Evolutionary conservation across 2,888 invertebrate species (phyloP), one percentile per base, ranked within the genome.

Genomic region (Lepidocyrtoides sp.): DNA sequence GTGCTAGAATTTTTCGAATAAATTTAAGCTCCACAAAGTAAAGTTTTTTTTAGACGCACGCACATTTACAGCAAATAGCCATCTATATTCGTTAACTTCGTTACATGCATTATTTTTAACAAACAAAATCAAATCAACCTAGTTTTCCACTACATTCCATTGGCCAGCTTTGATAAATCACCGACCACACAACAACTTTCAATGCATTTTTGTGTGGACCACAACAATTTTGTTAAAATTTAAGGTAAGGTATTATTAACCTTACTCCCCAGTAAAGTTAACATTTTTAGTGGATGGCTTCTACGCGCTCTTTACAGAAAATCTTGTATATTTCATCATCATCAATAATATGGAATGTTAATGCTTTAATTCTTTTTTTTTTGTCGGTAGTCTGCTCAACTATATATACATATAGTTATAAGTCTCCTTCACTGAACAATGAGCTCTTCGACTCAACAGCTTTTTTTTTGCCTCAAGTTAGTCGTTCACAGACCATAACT

Each of bases 291-390:
- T n/a, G n/a, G 20, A 66, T 66, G n/a, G 2, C 8, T 66, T 66
- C 23, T 14, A 66, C 14, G 66, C 66, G 32, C 32, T 66, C 32
- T 69, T 69, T 26, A 60, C n/a, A 66, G 41, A 36, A 41, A 69
- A 8, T 41, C 14, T 8, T 69, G 20, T 41, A 63, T 32, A 10
- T 88, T 89, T 89, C 82, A 89, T 83, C 75, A 89, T 89, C 82
- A 89, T 83, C 75, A 89, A 83, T 75, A 75, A 75, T 83, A 60
- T 63, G 82, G 89, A 83, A 89, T 88, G 54, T 82, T 88, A 88
- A 88, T 89, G 72, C 72, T 57, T 60, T 69, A 36, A 66, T 66
- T 66, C 66, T 36, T 69, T 69, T 32, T 69, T 36, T n/a, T n/a
- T n/a, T n/a, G n/a, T n/a, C n/a, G 36, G 69, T 17, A 32, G 20